Base-by-base conservation (phyloP, 2,888 invertebrate species). In the Seira sanloemensis region DNA sequence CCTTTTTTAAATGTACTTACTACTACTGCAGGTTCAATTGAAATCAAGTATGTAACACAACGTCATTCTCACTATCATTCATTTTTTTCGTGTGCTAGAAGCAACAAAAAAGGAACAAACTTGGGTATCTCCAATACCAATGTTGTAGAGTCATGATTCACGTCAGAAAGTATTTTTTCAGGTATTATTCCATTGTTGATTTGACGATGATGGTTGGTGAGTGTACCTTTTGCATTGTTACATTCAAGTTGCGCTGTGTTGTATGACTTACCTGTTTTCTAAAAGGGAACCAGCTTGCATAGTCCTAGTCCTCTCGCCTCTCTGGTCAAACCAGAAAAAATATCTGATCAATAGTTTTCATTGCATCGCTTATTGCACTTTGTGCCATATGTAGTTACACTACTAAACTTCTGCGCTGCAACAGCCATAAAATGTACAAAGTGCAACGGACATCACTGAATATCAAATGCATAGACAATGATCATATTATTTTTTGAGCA, bases 21-120 rank as follows among this genome's bases (percentile, higher is more conserved):
- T 62, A 62, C 62, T 62, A 62, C n/a, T 37, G 7, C 37, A 5
- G 12, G 37, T 37, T 12, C 7, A 37, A 37, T 58, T 73, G 73
- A 73, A 73, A 62, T 74, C 23, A 74, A 62, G 65, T 74, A 27
- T 18, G 2, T 16, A 62, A 54, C 18, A 37, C 66, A 67, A 62
- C 58, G 25, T 62, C 50, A 71, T 46, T 26, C 19, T 50, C 71
- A 27, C n/a, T 46, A 24, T 23, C 76, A 46, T 66, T 76, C 50
- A 76, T 27, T 25, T 25, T 54, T 19, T 18, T 73, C n/a, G n/a
- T 46, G 24, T 21, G 25, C 72, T 72, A 71, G 21, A 68, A 18
- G 27, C 68, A 16, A 71, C 37, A 37, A 73, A 46, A 54, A 54
- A n/a, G 25, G 46, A n/a, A n/a, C n/a, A n/a, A 46, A 21, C 24